Evolutionary conservation across 1,140 invertebrate genomes (phyloP).

Genomic region (Drosophila triauraria): DNA sequence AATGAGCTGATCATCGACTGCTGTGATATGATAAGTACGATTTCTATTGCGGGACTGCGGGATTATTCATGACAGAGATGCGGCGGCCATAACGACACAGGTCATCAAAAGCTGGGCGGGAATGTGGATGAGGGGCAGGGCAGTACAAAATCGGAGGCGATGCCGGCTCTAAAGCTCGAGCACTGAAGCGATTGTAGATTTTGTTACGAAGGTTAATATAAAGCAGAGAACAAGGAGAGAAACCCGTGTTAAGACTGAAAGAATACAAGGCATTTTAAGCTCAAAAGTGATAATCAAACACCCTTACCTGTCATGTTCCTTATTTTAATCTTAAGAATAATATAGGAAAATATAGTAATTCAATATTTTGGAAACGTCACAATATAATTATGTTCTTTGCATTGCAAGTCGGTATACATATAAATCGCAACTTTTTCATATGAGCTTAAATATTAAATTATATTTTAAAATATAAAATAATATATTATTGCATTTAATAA

Average conservation of each 20-base stretch:
- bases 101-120: constrained; percentile 32
- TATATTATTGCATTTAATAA: too few species aligned
- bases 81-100: constrained; percentile 39
- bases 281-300: constrained; percentile 16
- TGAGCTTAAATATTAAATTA: background rate
- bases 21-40: constrained; percentile 40
- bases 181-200: constrained; percentile 71
- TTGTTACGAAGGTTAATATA: constrained; percentile 61
- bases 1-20: constrained; percentile 43
- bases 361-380: background rate
- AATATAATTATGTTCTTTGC: background rate
- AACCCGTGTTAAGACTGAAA: constrained; percentile 58
- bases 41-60: constrained; percentile 29
- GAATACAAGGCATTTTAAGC: constrained; percentile 15
- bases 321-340: background rate
- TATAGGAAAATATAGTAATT: background rate
- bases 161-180: constrained; percentile 48
- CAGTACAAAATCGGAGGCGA: constrained; percentile 48
- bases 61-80: constrained; percentile 26
- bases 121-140: constrained; percentile 18
- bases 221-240: constrained; percentile 58
- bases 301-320: background rate
- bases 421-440: background rate
- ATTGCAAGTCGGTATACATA: too few species aligned
- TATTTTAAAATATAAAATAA: background rate